Evolutionary conservation across 1,140 invertebrate species (phyloP).

Genomic region (Theocolax elegans): DNA sequence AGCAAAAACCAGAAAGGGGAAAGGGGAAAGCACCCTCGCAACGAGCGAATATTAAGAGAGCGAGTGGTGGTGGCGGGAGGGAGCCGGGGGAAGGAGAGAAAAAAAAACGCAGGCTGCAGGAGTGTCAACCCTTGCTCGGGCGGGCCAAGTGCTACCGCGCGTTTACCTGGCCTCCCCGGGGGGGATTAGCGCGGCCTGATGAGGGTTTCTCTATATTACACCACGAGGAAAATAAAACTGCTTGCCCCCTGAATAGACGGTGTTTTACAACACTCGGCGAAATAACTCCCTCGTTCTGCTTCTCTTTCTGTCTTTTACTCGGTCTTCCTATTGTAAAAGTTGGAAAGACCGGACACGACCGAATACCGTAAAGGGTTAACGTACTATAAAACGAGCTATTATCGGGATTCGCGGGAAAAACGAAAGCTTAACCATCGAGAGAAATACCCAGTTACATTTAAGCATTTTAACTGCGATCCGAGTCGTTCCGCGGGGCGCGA

Average conservation of each 20-base stretch:
- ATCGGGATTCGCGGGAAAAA: not conserved
- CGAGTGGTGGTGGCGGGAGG: too few species aligned
- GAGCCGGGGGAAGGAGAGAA: not conserved
- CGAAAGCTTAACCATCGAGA: not conserved
- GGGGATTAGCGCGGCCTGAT: conserved; percentile 46
- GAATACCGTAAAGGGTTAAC: conserved; percentile 1
- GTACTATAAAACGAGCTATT: conserved; percentile 1
- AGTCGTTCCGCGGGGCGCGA: too few species aligned
- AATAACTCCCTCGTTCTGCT: conserved; percentile 43
- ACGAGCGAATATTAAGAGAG: conserved; percentile 16
- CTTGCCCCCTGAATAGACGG: conserved; percentile 54
- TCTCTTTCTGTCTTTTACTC: not conserved
- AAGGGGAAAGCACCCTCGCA: not conserved
- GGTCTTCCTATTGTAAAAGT: not conserved
- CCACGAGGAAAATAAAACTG: conserved; percentile 51
- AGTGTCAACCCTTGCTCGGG: conserved; percentile 27
- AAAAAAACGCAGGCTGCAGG: conserved; percentile 25
- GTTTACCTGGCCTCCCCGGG: conserved; percentile 34
- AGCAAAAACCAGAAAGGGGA: not conserved
- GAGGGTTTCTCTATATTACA: conserved; percentile 47
- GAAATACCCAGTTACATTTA: too few species aligned
- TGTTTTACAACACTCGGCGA: conserved; percentile 59
- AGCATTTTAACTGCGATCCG: too few species aligned
- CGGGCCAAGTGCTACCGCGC: not conserved
- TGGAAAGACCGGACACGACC: not conserved